Base-by-base conservation (phyloP, 2,113 vertebrate genomes). In the Cariama cristata region DNA sequence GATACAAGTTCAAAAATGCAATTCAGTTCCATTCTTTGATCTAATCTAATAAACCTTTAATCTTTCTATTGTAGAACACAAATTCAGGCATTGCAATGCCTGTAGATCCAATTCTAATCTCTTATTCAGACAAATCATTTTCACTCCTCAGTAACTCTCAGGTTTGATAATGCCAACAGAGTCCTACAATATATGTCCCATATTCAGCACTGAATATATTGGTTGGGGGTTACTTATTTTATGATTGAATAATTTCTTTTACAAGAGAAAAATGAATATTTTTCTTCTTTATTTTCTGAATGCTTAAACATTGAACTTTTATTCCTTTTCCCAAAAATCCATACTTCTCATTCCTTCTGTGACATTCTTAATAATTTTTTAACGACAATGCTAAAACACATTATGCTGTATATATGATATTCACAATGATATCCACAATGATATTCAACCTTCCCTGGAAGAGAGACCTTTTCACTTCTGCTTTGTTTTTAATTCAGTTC, bases 11-110 rank as follows among this genome's bases (percentile, higher is more conserved):
- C 3, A 71, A 67, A 92, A 94, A 77, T 40, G 8, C 50, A 80
- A 77, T 92, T 82, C 22, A 7, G 33, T 80, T 90, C 55, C 86
- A 38, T 55, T 83, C 56, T 84, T 86, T 76, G 62, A 86, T 83
- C 28, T 84, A 94, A 86, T 66, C 52, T 86, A 93, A 79, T 77
- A 87, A 83, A 92, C 33, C 52, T 67, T 92, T 89, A 86, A 84
- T 93, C 79, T 77, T 80, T 74, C 64, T 55, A 4, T 33, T 50
- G 72, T n/a, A 69, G 62, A 95, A 90, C 69, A 84, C 28, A 88
- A 91, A 75, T 63, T 85, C 56, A 60, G 56, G n/a, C 35, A 75
- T 33, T 59, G 21, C 28, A 72, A 71, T 1, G 5, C 66, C 44
- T 64, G 26, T 60, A 87, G 52, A 72, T 68, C n/a, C 26, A 90